Evolutionary conservation across 2,888 invertebrate genomes (phyloP), one percentile per base, ranked within the genome.

Genomic region (Galeopsomyia nigrocyanea): DNA sequence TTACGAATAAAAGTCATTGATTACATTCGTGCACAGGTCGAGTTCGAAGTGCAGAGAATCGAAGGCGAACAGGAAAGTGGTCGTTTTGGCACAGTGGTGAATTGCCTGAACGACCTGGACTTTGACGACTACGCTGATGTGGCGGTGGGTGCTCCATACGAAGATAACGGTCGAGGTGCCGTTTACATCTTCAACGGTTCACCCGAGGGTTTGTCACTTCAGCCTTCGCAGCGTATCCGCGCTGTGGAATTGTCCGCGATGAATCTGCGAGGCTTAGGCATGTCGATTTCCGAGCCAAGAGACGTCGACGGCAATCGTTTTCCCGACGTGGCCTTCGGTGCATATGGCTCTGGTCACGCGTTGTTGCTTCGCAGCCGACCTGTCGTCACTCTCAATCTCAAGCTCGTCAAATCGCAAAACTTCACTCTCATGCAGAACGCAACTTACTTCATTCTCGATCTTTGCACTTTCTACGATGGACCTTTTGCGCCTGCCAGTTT

Each of bases 51-150:
- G 19, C 77, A 78, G 58, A 65, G 64, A 16, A 75, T 84, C 60
- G 77, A 80, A 22, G 90, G 90, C 6, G 81, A 86, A 39, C 81
- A 80, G 16, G 79, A 84, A 21, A 86, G 86, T 74, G 88, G 87
- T 13, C 85, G 91, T 73, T 91, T 92, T 82, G 92, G 92, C 47
- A 82, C 88, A 67, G 82, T 90, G 0, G 76, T 92, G 17, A 87
- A 89, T 13, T 87, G 88, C 26, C 88, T 86, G 1, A 85, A 90
- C 6, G 92, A 92, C 82, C 86, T 92, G 60, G 90, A 92, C 82
- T 85, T 87, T 75, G 92, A 92, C 82, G 89, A 89, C 9, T 90
- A 81, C 73, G 75, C 65, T 53, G 87, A 87, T 58, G 74, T 86
- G 46, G 82, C 84, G 3, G 79, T 87, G 3, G 83, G 84, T 10